Conservation (phyloP, 1,140 invertebrate species). For the Dendroctonus ponderosae region DNA sequence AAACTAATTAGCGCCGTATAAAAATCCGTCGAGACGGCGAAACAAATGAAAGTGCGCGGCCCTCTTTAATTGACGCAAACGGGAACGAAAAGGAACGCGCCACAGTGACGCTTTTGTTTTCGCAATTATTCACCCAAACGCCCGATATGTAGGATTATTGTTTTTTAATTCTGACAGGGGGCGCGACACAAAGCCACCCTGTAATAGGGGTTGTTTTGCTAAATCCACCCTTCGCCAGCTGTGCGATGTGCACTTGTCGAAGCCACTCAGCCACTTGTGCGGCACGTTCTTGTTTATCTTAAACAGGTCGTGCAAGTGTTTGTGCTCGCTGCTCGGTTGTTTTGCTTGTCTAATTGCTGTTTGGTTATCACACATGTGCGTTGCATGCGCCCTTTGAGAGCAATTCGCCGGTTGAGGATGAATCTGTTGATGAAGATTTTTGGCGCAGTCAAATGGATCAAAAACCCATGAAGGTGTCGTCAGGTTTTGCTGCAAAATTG, state of each 20-base stretch:
- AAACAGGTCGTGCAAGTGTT: slow-evolving; percentile 21
- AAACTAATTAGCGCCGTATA: slow-evolving; percentile 44
- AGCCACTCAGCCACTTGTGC: slow-evolving; percentile 24
- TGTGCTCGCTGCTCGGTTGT: slow-evolving; percentile 1
- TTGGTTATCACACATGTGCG: too few species aligned
- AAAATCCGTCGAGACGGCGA: slow-evolving; percentile 45
- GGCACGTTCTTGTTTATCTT: slow-evolving; percentile 19
- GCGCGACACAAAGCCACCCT: slow-evolving; percentile 20
- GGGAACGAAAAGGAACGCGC: too few species aligned
- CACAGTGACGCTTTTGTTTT: too few species aligned
- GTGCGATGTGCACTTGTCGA: slow-evolving; percentile 24
- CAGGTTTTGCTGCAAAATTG: too few species aligned
- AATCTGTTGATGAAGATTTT: too few species aligned
- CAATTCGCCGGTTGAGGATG: too few species aligned
- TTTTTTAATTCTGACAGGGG: slow-evolving; percentile 9
- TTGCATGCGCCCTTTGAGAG: too few species aligned
- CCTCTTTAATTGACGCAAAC: slow-evolving; percentile 37
- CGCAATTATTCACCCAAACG: too few species aligned
- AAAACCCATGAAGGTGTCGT: too few species aligned
- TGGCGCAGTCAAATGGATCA: too few species aligned
- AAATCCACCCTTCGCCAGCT: slow-evolving; percentile 13
- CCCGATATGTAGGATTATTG: neutral
- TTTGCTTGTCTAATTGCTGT: slow-evolving; percentile 11
- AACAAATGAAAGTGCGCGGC: slow-evolving; percentile 44
- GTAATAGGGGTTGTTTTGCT: slow-evolving; percentile 18